Percentiles rank a stretch among this genome's conserved stretches.
Conservation (phyloP, 2,888 invertebrate genomes). For the Strigamia crassipes region DNA sequence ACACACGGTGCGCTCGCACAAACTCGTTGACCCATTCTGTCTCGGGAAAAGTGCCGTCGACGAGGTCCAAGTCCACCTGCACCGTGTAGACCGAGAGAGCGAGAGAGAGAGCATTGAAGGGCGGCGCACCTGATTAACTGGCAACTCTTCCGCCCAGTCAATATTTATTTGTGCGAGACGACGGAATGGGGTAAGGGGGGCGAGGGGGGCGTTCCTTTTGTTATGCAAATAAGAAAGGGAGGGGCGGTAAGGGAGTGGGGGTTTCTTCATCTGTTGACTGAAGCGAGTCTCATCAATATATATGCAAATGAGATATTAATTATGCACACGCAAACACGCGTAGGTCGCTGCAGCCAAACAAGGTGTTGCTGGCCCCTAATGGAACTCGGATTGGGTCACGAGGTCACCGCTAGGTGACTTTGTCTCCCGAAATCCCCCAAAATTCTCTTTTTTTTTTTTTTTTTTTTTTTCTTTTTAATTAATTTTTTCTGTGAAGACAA, state of each 20-base stretch:
- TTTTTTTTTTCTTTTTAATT: background rate
- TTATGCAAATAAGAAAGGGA: slow-evolving; percentile 37
- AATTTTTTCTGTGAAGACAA: background rate
- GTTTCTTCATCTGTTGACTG: slow-evolving; percentile 43
- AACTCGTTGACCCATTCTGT: slow-evolving; percentile 15
- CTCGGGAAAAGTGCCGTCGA: background rate
- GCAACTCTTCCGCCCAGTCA: slow-evolving; percentile 34
- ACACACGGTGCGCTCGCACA: background rate
- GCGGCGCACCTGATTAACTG: slow-evolving; percentile 37
- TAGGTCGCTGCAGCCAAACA: slow-evolving; percentile 34
- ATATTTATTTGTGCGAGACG: slow-evolving; percentile 39
- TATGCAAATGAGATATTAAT: slow-evolving; percentile 48
- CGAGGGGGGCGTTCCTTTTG: slow-evolving; percentile 28
- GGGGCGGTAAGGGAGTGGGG: slow-evolving; percentile 17
- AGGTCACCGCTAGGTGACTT: slow-evolving; percentile 32
- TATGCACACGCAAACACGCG: slow-evolving; percentile 47
- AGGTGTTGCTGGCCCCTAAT: slow-evolving; percentile 37
- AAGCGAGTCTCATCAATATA: slow-evolving; percentile 48
- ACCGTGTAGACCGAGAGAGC: background rate
- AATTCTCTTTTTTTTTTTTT: background rate
- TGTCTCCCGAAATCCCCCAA: background rate
- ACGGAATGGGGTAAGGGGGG: slow-evolving; percentile 36
- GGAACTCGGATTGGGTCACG: slow-evolving; percentile 32
- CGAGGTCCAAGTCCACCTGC: slow-evolving; percentile 23
- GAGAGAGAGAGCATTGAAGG: slow-evolving; percentile 3